A percentile compares a stretch with the other conserved stretches of the same genome.
phyloP scores from a whole-genome alignment of 2,797 vertebrate species.

The Neostethus bicornis region DNA sequence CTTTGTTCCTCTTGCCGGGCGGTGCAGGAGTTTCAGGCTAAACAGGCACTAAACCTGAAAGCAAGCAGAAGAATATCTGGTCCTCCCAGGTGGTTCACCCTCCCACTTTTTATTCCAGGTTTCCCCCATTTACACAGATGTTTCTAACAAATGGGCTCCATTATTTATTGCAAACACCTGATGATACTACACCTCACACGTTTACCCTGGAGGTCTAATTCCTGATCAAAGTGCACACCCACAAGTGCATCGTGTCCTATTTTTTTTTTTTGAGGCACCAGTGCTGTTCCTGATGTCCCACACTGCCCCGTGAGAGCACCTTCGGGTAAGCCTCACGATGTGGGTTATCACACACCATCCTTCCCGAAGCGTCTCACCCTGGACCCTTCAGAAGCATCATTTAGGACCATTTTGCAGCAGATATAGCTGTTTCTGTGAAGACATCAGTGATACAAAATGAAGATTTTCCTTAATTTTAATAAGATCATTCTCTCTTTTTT shows the following conservation, averaged over 20 bases:
- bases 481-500: conserved; percentile 52
- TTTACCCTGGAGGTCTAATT: conserved; percentile 63
- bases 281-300: conserved; percentile 65
- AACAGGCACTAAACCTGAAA: conserved; percentile 25
- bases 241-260: conserved; percentile 47
- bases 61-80: conserved; percentile 22
- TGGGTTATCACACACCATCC: conserved; percentile 30
- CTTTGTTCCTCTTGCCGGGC: conserved; percentile 40
- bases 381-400: conserved; percentile 36
- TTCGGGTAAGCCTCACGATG: conserved; percentile 28
- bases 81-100: conserved; percentile 28
- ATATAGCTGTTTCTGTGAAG: conserved; percentile 51
- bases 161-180: conserved; percentile 78
- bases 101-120: too few relatives aligned
- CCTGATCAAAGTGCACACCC: conserved; percentile 62
- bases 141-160: conserved; percentile 54
- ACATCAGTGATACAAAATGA: conserved; percentile 57
- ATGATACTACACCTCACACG: conserved; percentile 53
- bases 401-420: conserved; percentile 48
- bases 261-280: conserved; percentile 65
- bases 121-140: conserved; percentile 44
- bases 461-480: conserved; percentile 72
- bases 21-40: conserved; percentile 43
- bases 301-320: conserved; percentile 45
- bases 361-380: conserved; percentile 26